Evolutionary conservation across 2,797 vertebrate genomes (phyloP), one percentile per base, ranked within the genome.

Genomic region (Platyrinchus mystaceus): DNA sequence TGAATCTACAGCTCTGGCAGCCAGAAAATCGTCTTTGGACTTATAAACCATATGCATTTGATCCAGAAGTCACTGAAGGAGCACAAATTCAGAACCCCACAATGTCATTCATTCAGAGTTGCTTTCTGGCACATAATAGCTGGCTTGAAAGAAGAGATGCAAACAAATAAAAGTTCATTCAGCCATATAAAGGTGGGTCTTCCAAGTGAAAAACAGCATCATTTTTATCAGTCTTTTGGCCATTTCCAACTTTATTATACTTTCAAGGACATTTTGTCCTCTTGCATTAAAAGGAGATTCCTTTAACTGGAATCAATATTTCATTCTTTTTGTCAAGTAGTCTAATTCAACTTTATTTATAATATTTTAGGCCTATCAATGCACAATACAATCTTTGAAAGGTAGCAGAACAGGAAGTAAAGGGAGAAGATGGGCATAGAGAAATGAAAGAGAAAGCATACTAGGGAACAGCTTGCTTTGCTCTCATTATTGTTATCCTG

Each of bases 401-500:
- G 18, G 66, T 10, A 68, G 8, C n/a, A 68, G 27, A 85, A 76
- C 8, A 50, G 32, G 47, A 95, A 94, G 39, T 32, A 95, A 92
- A 67, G 28, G 36, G 47, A 95, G 37, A 59, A 84, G 37, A 32
- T 30, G 10, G 4, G 13, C 15, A 5, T 30, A 50, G 23, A 55
- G 43, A 75, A 92, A 73, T 20, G 13, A 66, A 92, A 90, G 84
- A 68, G 19, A 63, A 88, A 83, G 5, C 20, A 66, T 2, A 9
- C 22, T 60, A 43, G 11, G 53, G 43, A 94, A 80, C 52, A 90
- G 34, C 27, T 79, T 95, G 26, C 50, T 70, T 66, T 70, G 23
- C 17, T 50, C 39, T 92, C 41, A 68, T 93, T 90, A 94, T 83
- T 93, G 68, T 47, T 89, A 46, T 76, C 46, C 58, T 92, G 76